Base-by-base conservation (phyloP, 1,140 invertebrate species). In the Eriocheir sinensis region DNA sequence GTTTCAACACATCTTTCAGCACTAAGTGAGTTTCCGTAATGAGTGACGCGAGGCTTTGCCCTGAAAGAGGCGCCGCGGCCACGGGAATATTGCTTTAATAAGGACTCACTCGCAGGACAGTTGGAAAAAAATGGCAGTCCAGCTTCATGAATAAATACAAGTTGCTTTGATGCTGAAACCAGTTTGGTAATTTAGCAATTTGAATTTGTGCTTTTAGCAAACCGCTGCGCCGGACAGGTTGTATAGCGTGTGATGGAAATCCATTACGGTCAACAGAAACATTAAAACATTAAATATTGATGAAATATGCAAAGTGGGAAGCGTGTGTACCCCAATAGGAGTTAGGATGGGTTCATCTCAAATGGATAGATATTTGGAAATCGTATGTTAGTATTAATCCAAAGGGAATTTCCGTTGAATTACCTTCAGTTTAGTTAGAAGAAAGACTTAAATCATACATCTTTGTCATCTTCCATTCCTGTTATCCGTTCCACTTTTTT, bases 211-310 rank as follows among this genome's bases (percentile, higher is more conserved):
- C 60, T 72, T 72, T 72, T 72, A n/a, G 21, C n/a, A 72, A 12
- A 72, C 60, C 44, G 15, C 44, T 8, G 44, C 44, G 44, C 44
- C 60, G n/a, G n/a, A 72, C 60, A 72, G 27, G 60, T 72, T 72
- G n/a, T 72, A 72, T 48, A 48, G 15, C 6, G 12, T n/a, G 27
- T n/a, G 60, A n/a, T 72, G 27, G 60, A n/a, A 72, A 72, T 72
- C 27, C 60, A 72, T 72, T 72, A 72, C 60, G n/a, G 44, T n/a
- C 60, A 72, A 0, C 60, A 21, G 8, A n/a, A n/a, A 72, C 60
- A 72, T 72, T 72, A 72, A 72, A 21, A 72, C 60, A 72, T 72
- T 72, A 72, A n/a, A 72, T 72, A 72, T 72, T 72, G n/a, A 72
- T 53, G 48, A 9, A 72, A 72, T 72, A 72, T 72, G 60, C 60